These are phyloP conservation scores for Pelecanoides urinatrix DNA, from an alignment of 2,113 vertebrate species.

Conservation along the genomic window DNA sequence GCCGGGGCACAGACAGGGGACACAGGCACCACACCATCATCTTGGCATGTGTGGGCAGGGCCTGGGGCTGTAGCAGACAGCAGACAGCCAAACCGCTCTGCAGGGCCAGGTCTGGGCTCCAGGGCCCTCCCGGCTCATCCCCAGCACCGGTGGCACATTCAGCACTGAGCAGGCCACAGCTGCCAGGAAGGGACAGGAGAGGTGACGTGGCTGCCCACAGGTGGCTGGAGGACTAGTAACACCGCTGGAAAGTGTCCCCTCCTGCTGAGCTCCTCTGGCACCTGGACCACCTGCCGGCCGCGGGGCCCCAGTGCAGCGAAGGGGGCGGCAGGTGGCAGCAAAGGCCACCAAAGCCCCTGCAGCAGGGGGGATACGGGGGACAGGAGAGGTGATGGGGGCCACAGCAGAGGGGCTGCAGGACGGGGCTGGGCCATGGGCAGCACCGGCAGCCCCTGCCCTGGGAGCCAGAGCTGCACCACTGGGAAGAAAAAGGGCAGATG, in stretches of 20 bases:
- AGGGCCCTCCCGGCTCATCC: background rate
- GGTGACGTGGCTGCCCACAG: background rate
- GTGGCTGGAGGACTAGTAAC: background rate
- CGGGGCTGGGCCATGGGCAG: fast-evolving
- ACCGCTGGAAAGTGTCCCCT: background rate
- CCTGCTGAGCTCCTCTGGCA: background rate
- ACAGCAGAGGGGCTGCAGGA: background rate
- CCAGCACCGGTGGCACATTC: background rate
- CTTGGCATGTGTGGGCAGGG: fast-evolving
- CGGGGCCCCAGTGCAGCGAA: background rate
- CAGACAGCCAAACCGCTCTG: background rate
- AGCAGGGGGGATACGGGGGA: background rate
- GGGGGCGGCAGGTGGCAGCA: background rate
- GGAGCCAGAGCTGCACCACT: background rate
- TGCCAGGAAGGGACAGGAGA: fast-evolving
- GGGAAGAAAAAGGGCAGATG: no score
- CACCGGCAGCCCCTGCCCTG: background rate
- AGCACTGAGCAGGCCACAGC: background rate
- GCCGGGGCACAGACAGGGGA: background rate
- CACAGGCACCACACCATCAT: background rate
- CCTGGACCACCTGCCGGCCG: fast-evolving
- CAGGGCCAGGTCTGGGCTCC: fast-evolving
- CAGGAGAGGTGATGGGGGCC: background rate
- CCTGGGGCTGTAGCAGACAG: no score
- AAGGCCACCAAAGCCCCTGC: background rate